Evolutionary conservation across 2,888 invertebrate species (phyloP).

Genomic region (Drosophila seclusa): DNA sequence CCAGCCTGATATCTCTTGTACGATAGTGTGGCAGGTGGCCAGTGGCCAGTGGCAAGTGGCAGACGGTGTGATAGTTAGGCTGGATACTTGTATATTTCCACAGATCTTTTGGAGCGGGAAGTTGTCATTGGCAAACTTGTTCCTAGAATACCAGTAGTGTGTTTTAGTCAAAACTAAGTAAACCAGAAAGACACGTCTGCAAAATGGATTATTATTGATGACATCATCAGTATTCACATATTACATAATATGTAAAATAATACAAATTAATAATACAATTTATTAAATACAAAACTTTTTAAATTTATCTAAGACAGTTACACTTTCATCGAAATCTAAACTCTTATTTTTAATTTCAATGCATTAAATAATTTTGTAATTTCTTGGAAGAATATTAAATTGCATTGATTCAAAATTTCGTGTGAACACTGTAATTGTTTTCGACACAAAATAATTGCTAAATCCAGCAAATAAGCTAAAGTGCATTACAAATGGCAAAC

Average conservation of each 20-base stretch:
- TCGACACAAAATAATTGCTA: constrained; percentile 18
- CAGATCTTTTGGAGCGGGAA: constrained; percentile 5
- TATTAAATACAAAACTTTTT: background rate
- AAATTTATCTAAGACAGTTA: background rate
- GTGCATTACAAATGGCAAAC: constrained; percentile 24
- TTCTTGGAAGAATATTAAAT: background rate
- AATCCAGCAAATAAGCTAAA: constrained; percentile 21
- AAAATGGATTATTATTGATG: constrained; percentile 30
- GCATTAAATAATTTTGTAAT: background rate
- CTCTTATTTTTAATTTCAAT: background rate
- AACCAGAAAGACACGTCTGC: background rate
- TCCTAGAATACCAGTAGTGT: constrained; percentile 18
- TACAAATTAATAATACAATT: too few relatives aligned
- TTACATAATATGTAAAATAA: too few relatives aligned
- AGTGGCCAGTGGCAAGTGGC: constrained; percentile 3
- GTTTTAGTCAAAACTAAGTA: background rate
- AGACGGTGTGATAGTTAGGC: constrained; percentile 8
- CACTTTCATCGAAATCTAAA: background rate
- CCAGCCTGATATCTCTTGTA: background rate
- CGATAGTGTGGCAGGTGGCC: constrained; percentile 5
- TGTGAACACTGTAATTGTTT: constrained; percentile 11
- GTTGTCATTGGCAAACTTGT: constrained; percentile 24
- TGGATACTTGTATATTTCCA: constrained; percentile 19
- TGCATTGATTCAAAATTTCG: background rate
- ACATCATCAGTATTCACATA: background rate